A percentile compares a stretch with the other conserved stretches of the same genome.
These are phyloP conservation scores for Phylloscopus trochiloides DNA, from an alignment of 2,113 vertebrate genomes.

Conservation along the genomic window DNA sequence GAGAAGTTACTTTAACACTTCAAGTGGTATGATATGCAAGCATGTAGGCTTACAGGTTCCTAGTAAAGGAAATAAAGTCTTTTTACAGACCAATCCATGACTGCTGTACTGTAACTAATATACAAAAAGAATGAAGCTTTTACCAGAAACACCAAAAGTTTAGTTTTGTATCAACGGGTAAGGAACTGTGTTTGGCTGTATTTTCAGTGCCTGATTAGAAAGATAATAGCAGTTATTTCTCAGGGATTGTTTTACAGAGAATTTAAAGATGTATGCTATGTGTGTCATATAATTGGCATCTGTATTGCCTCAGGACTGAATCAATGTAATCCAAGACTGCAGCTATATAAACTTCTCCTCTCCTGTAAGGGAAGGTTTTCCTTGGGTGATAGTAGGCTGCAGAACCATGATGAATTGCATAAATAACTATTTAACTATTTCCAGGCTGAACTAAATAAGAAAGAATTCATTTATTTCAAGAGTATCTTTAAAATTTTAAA, in stretches of 20 bases:
- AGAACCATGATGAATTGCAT: neutral
- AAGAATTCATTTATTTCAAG: neutral
- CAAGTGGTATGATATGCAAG: neutral
- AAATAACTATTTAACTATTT: neutral
- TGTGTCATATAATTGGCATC: neutral
- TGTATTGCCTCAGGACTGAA: constrained; percentile 14
- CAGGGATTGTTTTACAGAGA: neutral
- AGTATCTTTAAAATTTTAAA: neutral
- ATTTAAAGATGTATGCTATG: neutral
- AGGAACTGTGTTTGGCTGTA: neutral
- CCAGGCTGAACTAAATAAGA: neutral
- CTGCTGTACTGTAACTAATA: neutral
- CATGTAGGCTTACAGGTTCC: neutral
- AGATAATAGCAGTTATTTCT: neutral
- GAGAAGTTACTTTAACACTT: neutral
- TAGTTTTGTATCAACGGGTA: neutral
- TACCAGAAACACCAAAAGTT: neutral
- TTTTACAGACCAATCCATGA: neutral
- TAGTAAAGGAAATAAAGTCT: neutral
- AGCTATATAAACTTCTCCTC: constrained; percentile 21
- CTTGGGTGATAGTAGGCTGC: neutral
- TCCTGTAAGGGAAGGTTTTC: neutral
- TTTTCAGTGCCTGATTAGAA: neutral
- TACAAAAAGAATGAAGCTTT: neutral
- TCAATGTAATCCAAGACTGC: neutral